phyloP scores from a whole-genome alignment of 2,797 vertebrate genomes.

The Macrochelys suwanniensis region DNA sequence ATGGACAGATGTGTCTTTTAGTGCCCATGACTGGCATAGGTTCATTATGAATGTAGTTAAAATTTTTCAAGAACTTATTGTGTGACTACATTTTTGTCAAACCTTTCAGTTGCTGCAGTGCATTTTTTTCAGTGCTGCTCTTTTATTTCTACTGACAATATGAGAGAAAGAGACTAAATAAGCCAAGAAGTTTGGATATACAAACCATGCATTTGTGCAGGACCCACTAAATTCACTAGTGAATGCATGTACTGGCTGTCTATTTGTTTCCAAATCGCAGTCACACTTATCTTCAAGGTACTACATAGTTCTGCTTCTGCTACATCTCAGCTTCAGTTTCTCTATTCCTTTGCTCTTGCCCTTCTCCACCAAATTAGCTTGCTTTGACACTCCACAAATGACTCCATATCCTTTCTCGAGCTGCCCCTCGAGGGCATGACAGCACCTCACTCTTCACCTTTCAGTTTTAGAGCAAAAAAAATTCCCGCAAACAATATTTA shows the following conservation, averaged over 20 bases:
- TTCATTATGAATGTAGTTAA: not conserved
- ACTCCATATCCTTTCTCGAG: not conserved
- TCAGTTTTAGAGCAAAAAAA: not conserved
- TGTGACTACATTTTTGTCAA: not conserved
- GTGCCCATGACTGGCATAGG: not conserved
- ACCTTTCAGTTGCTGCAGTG: not conserved
- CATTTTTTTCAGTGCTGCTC: not conserved
- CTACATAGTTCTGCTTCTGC: not conserved
- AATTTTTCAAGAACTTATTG: not conserved
- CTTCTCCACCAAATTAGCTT: not conserved
- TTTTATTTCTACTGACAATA: not conserved
- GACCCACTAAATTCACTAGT: not conserved
- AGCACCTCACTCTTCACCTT: not conserved
- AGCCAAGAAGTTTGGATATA: not conserved
- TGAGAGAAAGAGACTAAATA: not conserved
- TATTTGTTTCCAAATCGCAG: constrained; percentile 7
- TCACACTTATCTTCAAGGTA: not conserved
- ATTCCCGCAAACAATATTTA: not conserved
- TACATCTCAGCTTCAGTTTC: not conserved
- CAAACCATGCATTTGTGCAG: not conserved
- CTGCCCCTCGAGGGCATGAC: not conserved
- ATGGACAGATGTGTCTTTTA: not conserved
- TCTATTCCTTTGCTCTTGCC: not conserved
- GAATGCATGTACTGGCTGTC: constrained; percentile 19
- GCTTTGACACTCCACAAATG: not conserved